Base-by-base conservation (phyloP, 2,113 vertebrate species). In the Poeciliopsis occidentalis region DNA sequence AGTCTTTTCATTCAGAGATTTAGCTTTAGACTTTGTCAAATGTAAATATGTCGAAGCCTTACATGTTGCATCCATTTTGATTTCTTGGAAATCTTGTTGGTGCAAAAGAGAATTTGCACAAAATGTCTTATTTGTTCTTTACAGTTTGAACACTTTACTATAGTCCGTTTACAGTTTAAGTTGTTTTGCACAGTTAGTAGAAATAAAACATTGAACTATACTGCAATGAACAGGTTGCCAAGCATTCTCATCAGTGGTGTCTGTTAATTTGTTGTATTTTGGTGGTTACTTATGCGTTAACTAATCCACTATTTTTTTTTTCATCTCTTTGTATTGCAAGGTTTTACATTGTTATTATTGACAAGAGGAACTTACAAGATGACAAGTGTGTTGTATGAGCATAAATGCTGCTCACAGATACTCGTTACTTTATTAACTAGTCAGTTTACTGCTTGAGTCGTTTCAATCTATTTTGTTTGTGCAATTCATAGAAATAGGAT, bases 61-160 rank as follows among this genome's bases (percentile, higher is more conserved):
- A 76, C 74, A 19, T 37, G 10, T 26, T 77, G 24, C 64, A 69
- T 70, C 68, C 67, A 65, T 76, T 75, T 73, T 61, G 67, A 73
- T 80, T 86, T 80, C 64, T 41, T 75, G 7, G 65, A 87, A 85
- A 77, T 82, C 76, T 60, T 5, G 37, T 67, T 70, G 70, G 79
- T 72, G 64, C 70, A 66, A 39, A 61, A 60, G 32, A 67, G 37
- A 86, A 82, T 92, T 92, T 91, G 89, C 88, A 93, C 89, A 88
- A 76, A 79, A 78, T 71, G 60, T 80, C 64, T 83, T 82, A 63
- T 84, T 79, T 86, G 67, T 87, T 62, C 34, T 17, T 81, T 69
- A 47, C 31, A 74, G 47, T 77, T 67, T 29, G 30, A 86, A 80
- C 32, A 81, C 67, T n/a, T 57, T 57, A 71, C 44, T 73, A 3